Evolutionary conservation across 2,888 invertebrate genomes (phyloP).

Genomic region (Sepioteuthis lessoniana): DNA sequence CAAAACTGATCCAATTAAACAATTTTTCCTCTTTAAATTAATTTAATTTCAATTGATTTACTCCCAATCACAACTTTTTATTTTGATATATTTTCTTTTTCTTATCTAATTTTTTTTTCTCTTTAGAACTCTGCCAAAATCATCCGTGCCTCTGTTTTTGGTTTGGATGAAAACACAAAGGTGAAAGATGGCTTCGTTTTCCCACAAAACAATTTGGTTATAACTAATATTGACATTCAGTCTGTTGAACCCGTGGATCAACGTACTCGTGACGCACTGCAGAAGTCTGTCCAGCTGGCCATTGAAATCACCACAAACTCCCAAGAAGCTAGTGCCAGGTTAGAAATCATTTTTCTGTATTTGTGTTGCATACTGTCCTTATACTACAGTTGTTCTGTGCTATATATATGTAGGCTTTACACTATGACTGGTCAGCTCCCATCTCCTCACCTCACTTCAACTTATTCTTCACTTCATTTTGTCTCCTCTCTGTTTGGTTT

Average conservation of each 20-base stretch:
- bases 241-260: constrained; percentile 78
- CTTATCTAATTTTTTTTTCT: constrained; percentile 44
- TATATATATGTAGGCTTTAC: too few species aligned
- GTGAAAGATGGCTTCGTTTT: constrained; percentile 75
- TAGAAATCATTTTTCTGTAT: constrained; percentile 20
- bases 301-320: constrained; percentile 78
- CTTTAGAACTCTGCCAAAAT: constrained; percentile 77
- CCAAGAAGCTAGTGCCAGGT: constrained; percentile 77
- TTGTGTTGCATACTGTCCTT: too few species aligned
- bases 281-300: constrained; percentile 78
- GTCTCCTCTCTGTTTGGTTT: too few species aligned
- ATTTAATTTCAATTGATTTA: too few species aligned
- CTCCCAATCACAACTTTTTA: too few species aligned
- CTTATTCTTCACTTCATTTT: too few species aligned
- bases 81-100: neutral
- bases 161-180: constrained; percentile 75
- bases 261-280: constrained; percentile 76
- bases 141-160: constrained; percentile 77
- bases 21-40: too few species aligned
- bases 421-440: too few species aligned
- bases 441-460: too few species aligned
- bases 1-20: too few species aligned
- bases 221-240: constrained; percentile 77
- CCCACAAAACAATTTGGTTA: constrained; percentile 76
- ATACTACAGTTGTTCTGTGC: too few species aligned